phyloP scores from a whole-genome alignment of 2,113 vertebrate genomes.

The Oxyruncus cristatus region DNA sequence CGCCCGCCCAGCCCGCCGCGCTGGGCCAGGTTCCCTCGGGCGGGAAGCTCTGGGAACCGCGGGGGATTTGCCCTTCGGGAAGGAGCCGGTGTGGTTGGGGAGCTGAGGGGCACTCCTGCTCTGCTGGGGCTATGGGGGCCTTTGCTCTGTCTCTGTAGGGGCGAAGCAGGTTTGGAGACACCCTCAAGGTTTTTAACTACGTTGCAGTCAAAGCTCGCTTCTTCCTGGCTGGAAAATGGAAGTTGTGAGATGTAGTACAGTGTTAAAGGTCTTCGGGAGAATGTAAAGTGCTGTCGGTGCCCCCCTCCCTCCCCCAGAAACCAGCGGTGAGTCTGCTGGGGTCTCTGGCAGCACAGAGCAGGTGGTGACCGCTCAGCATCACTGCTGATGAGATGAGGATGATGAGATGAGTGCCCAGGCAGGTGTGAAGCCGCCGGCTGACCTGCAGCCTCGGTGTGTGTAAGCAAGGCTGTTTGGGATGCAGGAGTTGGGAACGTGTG shows the following conservation, averaged over 20 bases:
- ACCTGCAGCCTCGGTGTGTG: fast-evolving
- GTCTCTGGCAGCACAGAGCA: neutral
- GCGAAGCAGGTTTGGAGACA: neutral
- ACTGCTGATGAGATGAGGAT: neutral
- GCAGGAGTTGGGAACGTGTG: neutral
- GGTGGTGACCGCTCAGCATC: fast-evolving
- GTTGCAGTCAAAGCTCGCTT: fast-evolving
- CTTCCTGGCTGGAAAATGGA: neutral
- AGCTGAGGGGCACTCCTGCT: neutral
- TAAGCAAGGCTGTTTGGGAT: fast-evolving
- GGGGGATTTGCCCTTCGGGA: fast-evolving
- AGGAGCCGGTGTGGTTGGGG: neutral
- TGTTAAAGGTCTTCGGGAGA: neutral
- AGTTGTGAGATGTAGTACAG: fast-evolving
- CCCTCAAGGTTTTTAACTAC: fast-evolving
- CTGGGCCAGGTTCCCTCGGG: neutral
- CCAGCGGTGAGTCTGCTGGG: fast-evolving
- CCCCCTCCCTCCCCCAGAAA: neutral
- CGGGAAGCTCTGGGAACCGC: neutral
- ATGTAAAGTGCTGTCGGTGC: fast-evolving
- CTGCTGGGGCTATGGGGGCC: neutral
- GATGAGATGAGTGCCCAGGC: neutral
- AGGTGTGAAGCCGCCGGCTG: fast-evolving
- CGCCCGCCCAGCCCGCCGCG: neutral
- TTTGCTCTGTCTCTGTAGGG: neutral